These are phyloP conservation scores for Cassiopea andromeda DNA, from an alignment of 30 jellyfish, hydroid and myxozoan species.

Conservation along the genomic window DNA sequence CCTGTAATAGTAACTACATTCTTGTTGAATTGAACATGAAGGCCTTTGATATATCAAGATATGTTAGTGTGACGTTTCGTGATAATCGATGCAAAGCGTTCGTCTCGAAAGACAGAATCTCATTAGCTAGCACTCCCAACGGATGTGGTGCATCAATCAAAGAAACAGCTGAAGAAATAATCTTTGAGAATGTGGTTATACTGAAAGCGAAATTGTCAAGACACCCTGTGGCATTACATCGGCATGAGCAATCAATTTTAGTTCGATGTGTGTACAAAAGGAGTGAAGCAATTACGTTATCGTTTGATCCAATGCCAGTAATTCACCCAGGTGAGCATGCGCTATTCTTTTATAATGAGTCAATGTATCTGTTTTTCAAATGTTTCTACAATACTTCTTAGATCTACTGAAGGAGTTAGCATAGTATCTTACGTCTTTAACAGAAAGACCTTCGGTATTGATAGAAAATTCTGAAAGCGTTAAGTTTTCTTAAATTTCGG, in stretches of 20 bases:
- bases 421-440: too few species aligned
- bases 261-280: constrained; percentile 2
- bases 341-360: too few species aligned
- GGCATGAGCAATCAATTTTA: not conserved
- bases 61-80: constrained; percentile 3
- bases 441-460: too few species aligned
- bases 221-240: not conserved
- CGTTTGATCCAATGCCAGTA: constrained; percentile 25
- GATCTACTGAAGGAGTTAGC: too few species aligned
- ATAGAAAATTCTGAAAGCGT: too few species aligned
- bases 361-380: too few species aligned
- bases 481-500: too few species aligned
- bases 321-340: too few species aligned
- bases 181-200: not conserved
- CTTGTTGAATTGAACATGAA: constrained; percentile 12
- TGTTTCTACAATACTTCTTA: too few species aligned
- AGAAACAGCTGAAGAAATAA: constrained; percentile 7
- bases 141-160: constrained; percentile 8
- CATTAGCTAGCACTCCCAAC: not conserved
- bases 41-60: not conserved
- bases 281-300: not conserved
- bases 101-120: not conserved
- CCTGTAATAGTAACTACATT: constrained; percentile 12
- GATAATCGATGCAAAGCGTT: constrained; percentile 12
- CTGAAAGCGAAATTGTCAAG: constrained; percentile 12